These are phyloP conservation scores for Sisyra nigra DNA, from an alignment of 2,888 invertebrate genomes.

Conservation along the genomic window DNA sequence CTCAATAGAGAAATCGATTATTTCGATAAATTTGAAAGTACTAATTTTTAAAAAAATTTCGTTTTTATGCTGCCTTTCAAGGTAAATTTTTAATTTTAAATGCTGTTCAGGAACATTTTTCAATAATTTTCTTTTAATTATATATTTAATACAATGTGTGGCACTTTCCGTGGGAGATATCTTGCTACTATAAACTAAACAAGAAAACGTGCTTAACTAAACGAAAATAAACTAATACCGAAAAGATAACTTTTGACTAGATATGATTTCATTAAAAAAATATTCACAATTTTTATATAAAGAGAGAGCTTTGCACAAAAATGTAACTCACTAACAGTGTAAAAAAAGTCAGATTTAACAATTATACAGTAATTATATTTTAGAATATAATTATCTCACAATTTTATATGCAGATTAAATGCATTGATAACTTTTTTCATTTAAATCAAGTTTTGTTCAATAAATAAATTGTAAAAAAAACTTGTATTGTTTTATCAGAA, in stretches of 20 bases:
- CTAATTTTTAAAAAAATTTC: not conserved
- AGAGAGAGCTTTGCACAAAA: too few relatives aligned
- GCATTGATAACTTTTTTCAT: too few relatives aligned
- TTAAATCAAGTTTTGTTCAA: too few relatives aligned
- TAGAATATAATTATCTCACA: too few relatives aligned
- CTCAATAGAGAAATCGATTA: not conserved
- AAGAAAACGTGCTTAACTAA: not conserved
- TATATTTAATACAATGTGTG: constrained; percentile 19
- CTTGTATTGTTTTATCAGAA: too few relatives aligned
- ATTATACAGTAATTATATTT: too few relatives aligned
- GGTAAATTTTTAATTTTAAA: constrained; percentile 19
- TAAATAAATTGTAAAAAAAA: too few relatives aligned
- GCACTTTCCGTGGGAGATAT: constrained; percentile 30
- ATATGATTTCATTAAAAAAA: not conserved
- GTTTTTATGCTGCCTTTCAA: constrained; percentile 11
- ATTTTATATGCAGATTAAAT: too few relatives aligned
- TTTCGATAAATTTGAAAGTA: constrained; percentile 1
- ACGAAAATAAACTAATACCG: not conserved
- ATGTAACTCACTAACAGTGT: too few relatives aligned
- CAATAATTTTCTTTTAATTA: constrained; percentile 7
- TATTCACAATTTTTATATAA: too few relatives aligned
- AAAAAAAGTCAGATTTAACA: too few relatives aligned
- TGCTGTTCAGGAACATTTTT: constrained; percentile 34
- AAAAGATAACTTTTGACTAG: not conserved
- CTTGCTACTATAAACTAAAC: constrained; percentile 17